A percentile compares a stretch with the other conserved stretches of the same genome.
Evolutionary conservation across 1,140 invertebrate species (phyloP).

Genomic region (Bombus difficillimus): DNA sequence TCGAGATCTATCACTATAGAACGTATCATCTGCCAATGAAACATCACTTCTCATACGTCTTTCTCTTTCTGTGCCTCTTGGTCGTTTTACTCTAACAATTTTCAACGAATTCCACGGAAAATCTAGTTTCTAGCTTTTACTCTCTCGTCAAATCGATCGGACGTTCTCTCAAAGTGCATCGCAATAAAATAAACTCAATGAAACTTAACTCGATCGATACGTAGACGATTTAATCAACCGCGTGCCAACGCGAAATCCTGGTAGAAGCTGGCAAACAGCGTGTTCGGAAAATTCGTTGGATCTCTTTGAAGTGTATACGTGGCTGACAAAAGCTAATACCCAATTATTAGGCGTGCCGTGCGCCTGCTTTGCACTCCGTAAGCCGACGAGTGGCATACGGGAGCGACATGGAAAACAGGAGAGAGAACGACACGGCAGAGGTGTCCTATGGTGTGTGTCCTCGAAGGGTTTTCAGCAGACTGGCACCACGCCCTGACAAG

Average conservation of each 20-base stretch:
- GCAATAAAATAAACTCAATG: neutral
- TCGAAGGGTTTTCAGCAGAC: slow-evolving; percentile 64
- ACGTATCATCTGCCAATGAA: no score
- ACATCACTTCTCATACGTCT: no score
- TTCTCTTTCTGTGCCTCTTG: no score
- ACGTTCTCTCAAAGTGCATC: neutral
- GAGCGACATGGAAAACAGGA: neutral
- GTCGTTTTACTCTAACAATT: no score
- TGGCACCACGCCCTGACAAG: slow-evolving; percentile 73
- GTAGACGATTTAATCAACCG: neutral
- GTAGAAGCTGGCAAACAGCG: neutral
- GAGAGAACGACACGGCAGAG: neutral
- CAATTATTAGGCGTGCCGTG: slow-evolving; percentile 74
- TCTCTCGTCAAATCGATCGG: neutral
- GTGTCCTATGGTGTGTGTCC: slow-evolving; percentile 72
- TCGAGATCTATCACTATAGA: no score
- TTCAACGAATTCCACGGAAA: no score
- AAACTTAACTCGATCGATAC: neutral
- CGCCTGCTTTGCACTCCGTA: slow-evolving; percentile 74
- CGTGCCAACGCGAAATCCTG: neutral
- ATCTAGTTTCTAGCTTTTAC: neutral
- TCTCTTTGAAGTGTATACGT: slow-evolving; percentile 69
- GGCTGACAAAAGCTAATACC: slow-evolving; percentile 78
- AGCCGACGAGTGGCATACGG: slow-evolving; percentile 54
- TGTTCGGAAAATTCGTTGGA: slow-evolving; percentile 56